Conservation (phyloP, 53 echinoderm and acorn worm genomes). For the Zoroaster sp. region DNA sequence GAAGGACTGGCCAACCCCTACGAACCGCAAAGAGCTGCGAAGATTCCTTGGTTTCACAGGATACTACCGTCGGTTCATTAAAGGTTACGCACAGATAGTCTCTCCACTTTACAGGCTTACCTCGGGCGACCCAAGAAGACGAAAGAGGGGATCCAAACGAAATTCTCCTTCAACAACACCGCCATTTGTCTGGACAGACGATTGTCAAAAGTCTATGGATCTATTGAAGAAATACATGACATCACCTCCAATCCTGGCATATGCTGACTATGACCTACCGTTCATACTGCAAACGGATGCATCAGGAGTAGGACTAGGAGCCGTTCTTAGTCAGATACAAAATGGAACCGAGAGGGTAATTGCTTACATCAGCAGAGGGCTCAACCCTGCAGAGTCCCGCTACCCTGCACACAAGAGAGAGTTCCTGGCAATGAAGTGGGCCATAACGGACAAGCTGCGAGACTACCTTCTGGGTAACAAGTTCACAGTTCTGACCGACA, state of each 20-base stretch:
- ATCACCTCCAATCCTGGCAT: slow-evolving; percentile 20
- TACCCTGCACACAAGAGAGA: too few species aligned
- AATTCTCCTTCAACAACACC: too few species aligned
- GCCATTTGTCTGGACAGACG: slow-evolving; percentile 31
- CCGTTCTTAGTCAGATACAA: too few species aligned
- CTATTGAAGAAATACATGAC: background rate
- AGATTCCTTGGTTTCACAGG: too few species aligned
- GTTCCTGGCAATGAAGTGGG: slow-evolving; percentile 72
- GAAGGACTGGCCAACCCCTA: background rate
- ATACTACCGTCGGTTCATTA: slow-evolving; percentile 13
- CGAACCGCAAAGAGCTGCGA: too few species aligned
- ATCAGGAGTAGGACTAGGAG: background rate
- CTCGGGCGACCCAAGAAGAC: background rate
- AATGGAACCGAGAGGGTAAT: slow-evolving; percentile 11
- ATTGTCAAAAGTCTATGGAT: slow-evolving; percentile 25
- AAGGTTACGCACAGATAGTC: background rate
- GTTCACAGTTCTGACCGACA: slow-evolving; percentile 58
- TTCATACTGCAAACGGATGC: slow-evolving; percentile 26
- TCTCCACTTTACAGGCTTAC: background rate
- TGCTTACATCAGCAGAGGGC: slow-evolving; percentile 37
- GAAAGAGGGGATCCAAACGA: too few species aligned
- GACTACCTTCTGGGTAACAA: slow-evolving; percentile 56
- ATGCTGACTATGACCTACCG: background rate
- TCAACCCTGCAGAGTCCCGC: slow-evolving; percentile 42
- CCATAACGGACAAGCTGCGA: slow-evolving; percentile 63